These are phyloP conservation scores for Dinothrombium tinctorium DNA, from an alignment of 1,140 invertebrate species.

Conservation along the genomic window DNA sequence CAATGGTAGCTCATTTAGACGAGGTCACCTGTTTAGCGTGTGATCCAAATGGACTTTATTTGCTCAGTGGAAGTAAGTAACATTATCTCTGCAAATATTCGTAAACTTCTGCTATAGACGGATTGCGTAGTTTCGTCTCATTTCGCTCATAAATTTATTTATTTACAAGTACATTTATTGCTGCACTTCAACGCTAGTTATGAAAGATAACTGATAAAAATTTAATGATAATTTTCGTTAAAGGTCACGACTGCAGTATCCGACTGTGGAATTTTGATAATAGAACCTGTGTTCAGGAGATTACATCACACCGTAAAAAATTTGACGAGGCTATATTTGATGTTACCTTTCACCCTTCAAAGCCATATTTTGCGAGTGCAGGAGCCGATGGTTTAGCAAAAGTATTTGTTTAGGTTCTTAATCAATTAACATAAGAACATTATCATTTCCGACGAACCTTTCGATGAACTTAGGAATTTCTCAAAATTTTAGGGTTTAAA, in stretches of 20 bases:
- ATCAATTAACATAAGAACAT: no score
- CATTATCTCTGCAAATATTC: background rate
- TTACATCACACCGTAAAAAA: constrained; percentile 96
- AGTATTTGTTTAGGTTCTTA: no score
- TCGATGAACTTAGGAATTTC: no score
- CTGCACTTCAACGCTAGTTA: no score
- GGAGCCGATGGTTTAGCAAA: constrained; percentile 95
- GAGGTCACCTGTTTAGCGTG: constrained; percentile 91
- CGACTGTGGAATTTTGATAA: constrained; percentile 97
- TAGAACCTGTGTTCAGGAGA: constrained; percentile 96
- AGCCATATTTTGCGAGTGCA: constrained; percentile 92
- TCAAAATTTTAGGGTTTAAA: no score
- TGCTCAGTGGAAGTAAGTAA: constrained; percentile 73
- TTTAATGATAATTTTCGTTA: no score
- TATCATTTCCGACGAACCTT: no score
- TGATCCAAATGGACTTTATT: constrained; percentile 91
- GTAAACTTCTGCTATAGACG: background rate
- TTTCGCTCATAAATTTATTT: no score
- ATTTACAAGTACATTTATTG: no score
- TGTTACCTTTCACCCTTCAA: constrained; percentile 94
- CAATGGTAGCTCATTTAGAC: constrained; percentile 96
- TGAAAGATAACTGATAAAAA: no score
- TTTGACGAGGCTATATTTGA: constrained; percentile 97
- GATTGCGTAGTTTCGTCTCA: constrained; percentile 4
- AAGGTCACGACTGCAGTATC: constrained; percentile 93